Conservation (phyloP, 1,140 invertebrate species). For the Philopotamus ludificatus region DNA sequence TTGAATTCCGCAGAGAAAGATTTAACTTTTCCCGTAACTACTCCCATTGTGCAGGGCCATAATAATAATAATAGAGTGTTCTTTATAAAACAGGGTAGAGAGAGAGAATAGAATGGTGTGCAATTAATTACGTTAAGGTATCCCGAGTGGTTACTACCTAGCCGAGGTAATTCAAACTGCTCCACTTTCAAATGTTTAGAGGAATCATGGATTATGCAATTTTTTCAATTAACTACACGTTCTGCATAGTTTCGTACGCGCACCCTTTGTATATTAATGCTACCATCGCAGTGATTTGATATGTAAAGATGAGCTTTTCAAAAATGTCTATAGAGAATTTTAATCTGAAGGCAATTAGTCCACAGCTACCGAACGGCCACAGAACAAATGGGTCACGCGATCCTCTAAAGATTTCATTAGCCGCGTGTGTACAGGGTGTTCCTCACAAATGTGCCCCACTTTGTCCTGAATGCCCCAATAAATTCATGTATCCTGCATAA, state of each 20-base stretch:
- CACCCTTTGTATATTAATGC: too few relatives aligned
- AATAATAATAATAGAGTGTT: background rate
- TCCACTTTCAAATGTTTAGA: too few relatives aligned
- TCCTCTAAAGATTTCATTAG: conserved; percentile 16
- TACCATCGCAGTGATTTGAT: too few relatives aligned
- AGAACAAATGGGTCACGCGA: background rate
- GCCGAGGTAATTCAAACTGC: conserved; percentile 6
- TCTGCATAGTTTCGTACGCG: too few relatives aligned
- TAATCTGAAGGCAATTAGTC: too few relatives aligned
- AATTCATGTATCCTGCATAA: conserved; percentile 35
- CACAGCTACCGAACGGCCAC: too few relatives aligned
- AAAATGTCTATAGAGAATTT: too few relatives aligned
- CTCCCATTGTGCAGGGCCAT: background rate
- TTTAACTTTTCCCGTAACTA: background rate
- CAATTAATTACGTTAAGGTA: conserved; percentile 9
- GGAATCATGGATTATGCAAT: too few relatives aligned
- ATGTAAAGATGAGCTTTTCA: too few relatives aligned
- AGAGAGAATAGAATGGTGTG: conserved; percentile 2
- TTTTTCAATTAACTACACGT: too few relatives aligned
- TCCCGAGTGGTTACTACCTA: conserved; percentile 14
- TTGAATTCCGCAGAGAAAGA: background rate
- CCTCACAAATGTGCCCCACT: conserved; percentile 25
- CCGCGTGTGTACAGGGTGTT: background rate
- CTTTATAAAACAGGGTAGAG: background rate
- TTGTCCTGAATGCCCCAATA: conserved; percentile 30